Base-by-base conservation (phyloP, 2,113 vertebrate genomes). In the Eubucco bourcierii region DNA sequence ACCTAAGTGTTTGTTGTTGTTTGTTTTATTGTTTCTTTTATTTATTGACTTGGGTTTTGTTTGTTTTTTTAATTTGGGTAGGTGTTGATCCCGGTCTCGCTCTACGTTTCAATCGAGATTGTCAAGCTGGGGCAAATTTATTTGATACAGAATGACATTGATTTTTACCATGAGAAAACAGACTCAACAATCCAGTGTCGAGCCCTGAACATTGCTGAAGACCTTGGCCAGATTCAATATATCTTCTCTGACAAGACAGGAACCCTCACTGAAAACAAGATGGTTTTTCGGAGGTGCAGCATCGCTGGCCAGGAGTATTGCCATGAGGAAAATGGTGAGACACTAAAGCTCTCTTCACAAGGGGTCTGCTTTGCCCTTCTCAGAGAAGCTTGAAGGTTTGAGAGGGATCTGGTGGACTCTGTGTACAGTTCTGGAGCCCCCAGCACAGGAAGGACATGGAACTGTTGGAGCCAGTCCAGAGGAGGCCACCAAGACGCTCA, bases 221-320 rank as follows among this genome's bases (percentile, higher is more conserved):
- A 99, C 87, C 98, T 99, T 79, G 99, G 99, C 16, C 99, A 99
- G 96, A 98, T 99, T 87, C 98, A 99, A 84, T 99, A 98, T 87
- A 94, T 99, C 84, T 99, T 99, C 95, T 99, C 99, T 8, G 99
- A 99, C 95, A 99, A 99, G 96, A 99, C 99, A 1, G 99, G 99
- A 93, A 99, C 99, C 3, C 98, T 99, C 60, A 99, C 99, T 2
- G 99, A 99, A 96, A 99, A 99, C 95, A 99, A 99, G 95, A 99
- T 99, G 99, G 98, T 99, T 94, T 99, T 99, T 93, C 97, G 98
- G 37, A 98, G 99, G 41, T 99, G 99, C 94, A 99, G 98, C 82
- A 98, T 99, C 78, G 98, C 98, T n/a, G 99, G 99, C 27, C 97
- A 97, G 12, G 99, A 99, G 76, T 99, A 99, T 80, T 98, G 98